Percentiles rank a stretch among this genome's conserved stretches.
Conservation (phyloP, 2,797 vertebrate genomes). For the Furcifer pardalis region DNA sequence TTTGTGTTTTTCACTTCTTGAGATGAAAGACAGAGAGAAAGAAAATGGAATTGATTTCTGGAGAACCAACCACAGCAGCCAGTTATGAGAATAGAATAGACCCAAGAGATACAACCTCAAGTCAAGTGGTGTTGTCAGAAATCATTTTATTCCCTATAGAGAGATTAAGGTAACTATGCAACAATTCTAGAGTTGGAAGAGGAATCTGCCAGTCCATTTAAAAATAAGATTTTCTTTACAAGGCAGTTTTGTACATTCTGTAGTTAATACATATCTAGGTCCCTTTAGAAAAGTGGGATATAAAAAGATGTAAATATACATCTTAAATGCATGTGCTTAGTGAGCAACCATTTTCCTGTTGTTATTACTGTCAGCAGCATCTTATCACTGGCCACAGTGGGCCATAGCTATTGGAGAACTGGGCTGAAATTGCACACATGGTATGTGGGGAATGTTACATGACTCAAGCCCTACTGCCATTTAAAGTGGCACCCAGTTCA, state of each 20-base stretch:
- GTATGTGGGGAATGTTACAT: too few relatives aligned
- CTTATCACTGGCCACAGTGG: too few relatives aligned
- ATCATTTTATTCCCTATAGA: accelerated
- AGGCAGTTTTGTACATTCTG: neutral
- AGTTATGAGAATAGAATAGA: neutral
- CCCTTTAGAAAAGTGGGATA: neutral
- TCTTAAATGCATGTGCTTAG: too few relatives aligned
- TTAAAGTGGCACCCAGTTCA: too few relatives aligned
- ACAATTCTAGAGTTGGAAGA: neutral
- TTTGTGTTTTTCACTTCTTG: too few relatives aligned
- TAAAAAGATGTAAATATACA: neutral
- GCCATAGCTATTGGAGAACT: too few relatives aligned
- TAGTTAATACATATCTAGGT: conserved; percentile 2
- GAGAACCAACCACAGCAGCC: accelerated
- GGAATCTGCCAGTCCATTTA: neutral
- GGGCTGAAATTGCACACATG: too few relatives aligned
- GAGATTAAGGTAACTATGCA: neutral
- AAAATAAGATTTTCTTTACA: neutral
- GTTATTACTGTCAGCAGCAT: too few relatives aligned
- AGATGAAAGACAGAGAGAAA: neutral
- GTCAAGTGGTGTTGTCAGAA: neutral
- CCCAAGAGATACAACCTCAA: neutral
- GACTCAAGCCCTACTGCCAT: too few relatives aligned
- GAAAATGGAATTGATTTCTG: conserved; percentile 6
- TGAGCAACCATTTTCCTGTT: too few relatives aligned